Conservation (phyloP, 2,888 invertebrate genomes). For the Psylliodes chrysocephalus region DNA sequence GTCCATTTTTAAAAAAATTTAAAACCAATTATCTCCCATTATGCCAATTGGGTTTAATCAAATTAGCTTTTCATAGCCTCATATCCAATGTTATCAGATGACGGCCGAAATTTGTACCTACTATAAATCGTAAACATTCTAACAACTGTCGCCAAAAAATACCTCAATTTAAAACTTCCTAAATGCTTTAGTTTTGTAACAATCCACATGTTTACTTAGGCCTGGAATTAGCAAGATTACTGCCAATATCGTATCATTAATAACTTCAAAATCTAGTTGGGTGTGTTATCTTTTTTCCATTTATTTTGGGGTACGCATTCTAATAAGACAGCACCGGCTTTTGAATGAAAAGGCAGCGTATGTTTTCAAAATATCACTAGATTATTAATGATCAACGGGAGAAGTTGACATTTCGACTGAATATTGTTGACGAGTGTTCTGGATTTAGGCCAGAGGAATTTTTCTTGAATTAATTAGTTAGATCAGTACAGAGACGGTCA, state of each 20-base stretch:
- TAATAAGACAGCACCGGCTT: slow-evolving; percentile 49
- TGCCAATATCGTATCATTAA: slow-evolving; percentile 38
- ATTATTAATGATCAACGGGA: slow-evolving; percentile 56
- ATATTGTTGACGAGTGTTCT: slow-evolving; percentile 53
- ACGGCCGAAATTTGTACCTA: too few relatives aligned
- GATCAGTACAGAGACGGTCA: slow-evolving; percentile 43
- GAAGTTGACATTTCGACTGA: slow-evolving; percentile 53
- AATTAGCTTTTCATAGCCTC: too few relatives aligned
- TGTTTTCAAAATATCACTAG: slow-evolving; percentile 52
- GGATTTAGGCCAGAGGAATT: slow-evolving; percentile 50
- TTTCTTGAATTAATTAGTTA: slow-evolving; percentile 54
- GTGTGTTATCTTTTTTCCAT: slow-evolving; percentile 43
- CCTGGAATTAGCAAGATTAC: slow-evolving; percentile 27
- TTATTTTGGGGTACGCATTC: slow-evolving; percentile 46
- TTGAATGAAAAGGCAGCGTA: slow-evolving; percentile 47
- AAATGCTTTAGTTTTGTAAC: slow-evolving; percentile 19
- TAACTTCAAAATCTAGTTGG: slow-evolving; percentile 39
- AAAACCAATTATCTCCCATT: too few relatives aligned
- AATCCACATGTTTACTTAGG: slow-evolving; percentile 31
- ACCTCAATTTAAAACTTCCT: background rate
- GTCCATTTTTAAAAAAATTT: too few relatives aligned
- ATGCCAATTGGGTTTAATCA: too few relatives aligned
- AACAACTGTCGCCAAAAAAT: too few relatives aligned
- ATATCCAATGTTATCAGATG: too few relatives aligned
- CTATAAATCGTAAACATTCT: too few relatives aligned